A percentile compares a stretch with the other conserved stretches of the same genome.
Conservation (phyloP, 2,888 invertebrate species). For the Pycnomerus fuliginosus region DNA sequence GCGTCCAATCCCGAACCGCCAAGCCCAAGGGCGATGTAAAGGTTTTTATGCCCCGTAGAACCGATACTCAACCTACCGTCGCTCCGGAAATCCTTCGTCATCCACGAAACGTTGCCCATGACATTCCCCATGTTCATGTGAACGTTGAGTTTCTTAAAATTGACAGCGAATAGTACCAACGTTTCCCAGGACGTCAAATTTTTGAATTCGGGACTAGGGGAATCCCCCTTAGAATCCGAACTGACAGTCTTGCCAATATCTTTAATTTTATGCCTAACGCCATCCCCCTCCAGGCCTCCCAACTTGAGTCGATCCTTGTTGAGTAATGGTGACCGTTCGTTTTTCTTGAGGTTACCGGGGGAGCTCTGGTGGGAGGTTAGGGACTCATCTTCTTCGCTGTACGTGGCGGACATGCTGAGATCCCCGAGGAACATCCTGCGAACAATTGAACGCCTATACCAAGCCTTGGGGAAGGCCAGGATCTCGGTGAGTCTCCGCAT, state of each 20-base stretch:
- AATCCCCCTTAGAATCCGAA: conserved; percentile 43
- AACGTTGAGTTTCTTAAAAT: conserved; percentile 93
- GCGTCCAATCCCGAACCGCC: conserved; percentile 92
- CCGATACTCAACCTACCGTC: conserved; percentile 91
- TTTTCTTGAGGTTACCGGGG: conserved; percentile 31
- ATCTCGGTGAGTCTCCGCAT: conserved; percentile 97
- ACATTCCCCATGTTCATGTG: conserved; percentile 99
- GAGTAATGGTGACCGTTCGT: conserved; percentile 47
- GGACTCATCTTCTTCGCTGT: conserved; percentile 46
- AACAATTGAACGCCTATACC: conserved; percentile 95
- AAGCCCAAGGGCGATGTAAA: conserved; percentile 84
- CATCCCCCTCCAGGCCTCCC: conserved; percentile 56
- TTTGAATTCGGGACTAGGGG: conserved; percentile 62
- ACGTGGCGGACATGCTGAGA: conserved; percentile 62
- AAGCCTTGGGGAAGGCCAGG: conserved; percentile 96
- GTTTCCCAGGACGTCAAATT: conserved; percentile 90
- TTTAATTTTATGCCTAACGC: conserved; percentile 55
- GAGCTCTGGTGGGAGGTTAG: conserved; percentile 21
- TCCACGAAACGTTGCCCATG: conserved; percentile 97
- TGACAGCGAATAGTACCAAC: conserved; percentile 91
- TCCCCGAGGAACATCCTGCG: conserved; percentile 92
- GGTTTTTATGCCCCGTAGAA: conserved; percentile 90
- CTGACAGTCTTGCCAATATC: conserved; percentile 60
- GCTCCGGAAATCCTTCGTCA: conserved; percentile 88
- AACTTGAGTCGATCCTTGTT: conserved; percentile 60